phyloP scores from a whole-genome alignment of 2,797 vertebrate genomes.

The Lateolabrax maculatus region DNA sequence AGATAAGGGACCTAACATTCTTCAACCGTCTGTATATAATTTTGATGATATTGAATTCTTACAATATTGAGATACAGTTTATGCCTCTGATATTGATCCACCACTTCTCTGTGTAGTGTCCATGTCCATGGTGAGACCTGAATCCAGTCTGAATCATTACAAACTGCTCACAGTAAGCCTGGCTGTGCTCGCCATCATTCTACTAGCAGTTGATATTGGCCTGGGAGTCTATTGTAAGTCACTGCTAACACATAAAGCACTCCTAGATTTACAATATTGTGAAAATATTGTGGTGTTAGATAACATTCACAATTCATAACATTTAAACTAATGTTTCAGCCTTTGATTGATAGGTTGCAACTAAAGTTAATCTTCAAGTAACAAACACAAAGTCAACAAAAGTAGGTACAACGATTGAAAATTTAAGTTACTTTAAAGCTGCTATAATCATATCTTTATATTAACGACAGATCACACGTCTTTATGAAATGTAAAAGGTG shows the following conservation, averaged over 20 bases:
- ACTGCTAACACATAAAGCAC: not conserved
- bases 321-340: not conserved
- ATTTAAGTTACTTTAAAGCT: not conserved
- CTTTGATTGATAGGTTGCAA: not conserved
- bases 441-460: not conserved
- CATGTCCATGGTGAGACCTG: slow-evolving; percentile 63
- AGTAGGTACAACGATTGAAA: not conserved
- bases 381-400: not conserved
- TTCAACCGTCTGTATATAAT: not conserved
- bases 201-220: slow-evolving; percentile 73
- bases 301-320: not conserved
- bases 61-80: not conserved
- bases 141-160: slow-evolving; percentile 40
- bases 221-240: slow-evolving; percentile 82
- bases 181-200: slow-evolving; percentile 66
- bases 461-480: not conserved
- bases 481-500: not conserved
- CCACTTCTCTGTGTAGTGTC: slow-evolving; percentile 63
- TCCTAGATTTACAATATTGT: not conserved
- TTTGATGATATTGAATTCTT: not conserved
- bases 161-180: slow-evolving; percentile 62
- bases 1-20: no score
- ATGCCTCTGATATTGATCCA: slow-evolving; percentile 16
- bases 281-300: not conserved
- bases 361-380: not conserved